Evolutionary conservation across 1,140 invertebrate species (phyloP), one percentile per base, ranked within the genome.

Genomic region (Diplogasteroides magnus): DNA sequence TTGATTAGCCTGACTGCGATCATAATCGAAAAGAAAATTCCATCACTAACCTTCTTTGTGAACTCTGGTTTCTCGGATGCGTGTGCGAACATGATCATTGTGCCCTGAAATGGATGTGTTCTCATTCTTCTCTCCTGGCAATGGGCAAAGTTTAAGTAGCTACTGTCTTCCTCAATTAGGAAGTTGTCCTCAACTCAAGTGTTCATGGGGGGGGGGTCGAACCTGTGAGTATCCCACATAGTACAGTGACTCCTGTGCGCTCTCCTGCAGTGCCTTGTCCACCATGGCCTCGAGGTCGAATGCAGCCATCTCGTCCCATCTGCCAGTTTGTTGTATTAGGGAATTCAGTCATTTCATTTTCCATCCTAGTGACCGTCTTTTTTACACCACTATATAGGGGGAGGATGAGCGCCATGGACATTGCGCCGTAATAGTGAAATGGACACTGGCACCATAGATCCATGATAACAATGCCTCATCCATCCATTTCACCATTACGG

Each of bases 221-320:
- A 68, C 90, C 84, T 90, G 88, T 0, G 88, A 89, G 78, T 90
- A 88, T 0, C 89, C 90, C 0, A 90, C 79, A 78, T 90, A 91
- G 72, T 86, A 85, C 6, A 91, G 69, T 61, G 87, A 84, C n/a
- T 83, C 74, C 59, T 86, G 81, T 1, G 82, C 80, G 0, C 88
- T 88, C 1, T 64, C 71, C 37, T 86, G 85, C 1, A 88, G 83
- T 25, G 87, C 84, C 68, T 87, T 88, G 73, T 89, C 87, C 2
- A 89, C 85, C 81, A 88, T 87, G 31, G 88, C 85, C 25, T 89
- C 87, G 0, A 89, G 72, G 67, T 89, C 88, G 62, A 86, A 86
- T 13, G 83, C 73, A 1, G 84, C 87, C 79, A 89, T 87, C 75
- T 90, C 88, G 74, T 89, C 88, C 78, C 86, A 89, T 72, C 83